Percentiles rank a stretch among this genome's conserved stretches.
Evolutionary conservation across 2,888 invertebrate genomes (phyloP).

Genomic region (Lasioglossum marginatum): DNA sequence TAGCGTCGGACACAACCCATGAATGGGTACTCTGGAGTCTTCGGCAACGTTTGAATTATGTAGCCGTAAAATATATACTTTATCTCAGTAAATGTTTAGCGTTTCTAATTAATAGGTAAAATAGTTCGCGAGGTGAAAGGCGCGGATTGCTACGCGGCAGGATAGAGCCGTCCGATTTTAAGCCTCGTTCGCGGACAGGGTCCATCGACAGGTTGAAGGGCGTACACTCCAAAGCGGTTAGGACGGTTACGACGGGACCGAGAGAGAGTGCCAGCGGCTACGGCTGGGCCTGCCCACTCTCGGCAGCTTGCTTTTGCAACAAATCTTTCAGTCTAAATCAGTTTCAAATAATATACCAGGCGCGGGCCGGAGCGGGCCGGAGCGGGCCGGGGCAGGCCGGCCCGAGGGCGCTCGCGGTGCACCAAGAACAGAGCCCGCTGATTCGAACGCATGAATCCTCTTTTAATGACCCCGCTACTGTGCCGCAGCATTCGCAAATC

Average conservation of each 20-base stretch:
- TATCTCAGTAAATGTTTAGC: neutral
- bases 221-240: conserved; percentile 61
- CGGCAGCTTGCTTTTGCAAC: conserved; percentile 77
- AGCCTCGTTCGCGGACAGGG: conserved; percentile 65
- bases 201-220: conserved; percentile 73
- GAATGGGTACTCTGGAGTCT: too few species aligned
- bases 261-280: conserved; percentile 66
- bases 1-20: too few species aligned
- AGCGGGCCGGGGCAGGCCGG: conserved; percentile 41
- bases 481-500: conserved; percentile 18
- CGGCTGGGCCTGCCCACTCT: conserved; percentile 59
- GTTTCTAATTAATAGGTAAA: neutral
- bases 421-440: conserved; percentile 14
- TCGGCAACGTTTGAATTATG: too few species aligned
- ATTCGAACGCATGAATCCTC: conserved; percentile 41
- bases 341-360: conserved; percentile 81
- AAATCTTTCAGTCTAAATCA: conserved; percentile 83
- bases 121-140: neutral
- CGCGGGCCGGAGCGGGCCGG: conserved; percentile 35
- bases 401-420: conserved; percentile 41
- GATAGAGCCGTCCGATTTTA: conserved; percentile 64
- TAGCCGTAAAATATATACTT: too few species aligned
- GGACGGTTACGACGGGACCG: conserved; percentile 57
- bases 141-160: neutral
- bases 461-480: conserved; percentile 57